These are phyloP conservation scores for Dione vanillae DNA, from an alignment of 2,888 invertebrate genomes.

Conservation along the genomic window DNA sequence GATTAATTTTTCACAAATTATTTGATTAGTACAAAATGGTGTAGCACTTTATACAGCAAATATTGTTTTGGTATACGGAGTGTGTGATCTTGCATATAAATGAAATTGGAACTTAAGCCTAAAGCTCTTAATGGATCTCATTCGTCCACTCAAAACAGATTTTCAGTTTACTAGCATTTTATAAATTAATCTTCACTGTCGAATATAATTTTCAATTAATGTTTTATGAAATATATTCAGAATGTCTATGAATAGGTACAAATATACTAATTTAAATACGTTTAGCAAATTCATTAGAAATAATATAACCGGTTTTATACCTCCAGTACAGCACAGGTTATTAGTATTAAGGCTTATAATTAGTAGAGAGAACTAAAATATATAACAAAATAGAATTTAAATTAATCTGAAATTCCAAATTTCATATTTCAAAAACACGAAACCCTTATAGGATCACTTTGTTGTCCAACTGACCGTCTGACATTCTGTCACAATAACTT, in stretches of 20 bases:
- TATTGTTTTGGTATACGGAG: constrained; percentile 53
- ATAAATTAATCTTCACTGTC: too few relatives aligned
- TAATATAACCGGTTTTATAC: not conserved
- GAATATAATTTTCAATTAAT: not conserved
- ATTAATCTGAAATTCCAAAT: too few relatives aligned
- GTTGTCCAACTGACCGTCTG: too few relatives aligned
- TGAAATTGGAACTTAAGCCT: constrained; percentile 57
- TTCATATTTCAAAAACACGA: too few relatives aligned
- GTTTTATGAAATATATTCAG: not conserved
- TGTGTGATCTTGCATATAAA: constrained; percentile 66
- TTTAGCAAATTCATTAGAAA: not conserved
- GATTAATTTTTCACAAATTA: constrained; percentile 6
- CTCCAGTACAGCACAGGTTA: too few relatives aligned
- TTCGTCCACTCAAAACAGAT: constrained; percentile 53
- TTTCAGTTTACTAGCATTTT: constrained; percentile 34
- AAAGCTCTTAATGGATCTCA: constrained; percentile 64
- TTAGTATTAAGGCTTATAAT: too few relatives aligned
- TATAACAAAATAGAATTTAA: too few relatives aligned
- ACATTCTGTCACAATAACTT: too few relatives aligned
- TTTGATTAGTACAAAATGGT: constrained; percentile 25
- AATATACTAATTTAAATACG: not conserved
- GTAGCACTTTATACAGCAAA: constrained; percentile 54
- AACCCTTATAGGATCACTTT: too few relatives aligned
- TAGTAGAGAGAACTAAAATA: too few relatives aligned
- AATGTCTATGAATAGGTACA: not conserved